Evolutionary conservation across 2,888 invertebrate species (phyloP), one percentile per base, ranked within the genome.

Genomic region (Lepidochitona cinerea): DNA sequence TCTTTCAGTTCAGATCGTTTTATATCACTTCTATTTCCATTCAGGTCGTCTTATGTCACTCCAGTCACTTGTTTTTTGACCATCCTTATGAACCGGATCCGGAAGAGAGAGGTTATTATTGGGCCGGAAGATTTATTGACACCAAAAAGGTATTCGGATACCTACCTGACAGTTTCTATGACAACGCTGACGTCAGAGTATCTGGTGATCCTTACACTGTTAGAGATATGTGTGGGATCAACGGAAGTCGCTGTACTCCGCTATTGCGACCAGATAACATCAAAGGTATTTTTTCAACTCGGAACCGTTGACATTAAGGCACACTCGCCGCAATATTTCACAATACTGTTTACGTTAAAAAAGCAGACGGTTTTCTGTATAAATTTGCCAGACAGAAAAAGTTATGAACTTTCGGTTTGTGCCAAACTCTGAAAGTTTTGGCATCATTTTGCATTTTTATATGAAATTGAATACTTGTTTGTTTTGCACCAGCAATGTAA

Each of bases 51-150:
- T 75, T 88, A 81, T 81, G 86, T 0, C 86, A 84, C 65, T 87
- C 83, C 0, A 87, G 86, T 23, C 83, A 85, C 53, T 72, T 85
- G 6, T 88, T 87, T 69, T 83, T 87, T 70, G 87, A 88, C 73
- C 88, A 88, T 41, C 87, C 87, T 6, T 81, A 88, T 64, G 88
- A 87, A 69, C 86, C 86, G 0, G 86, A 87, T 71, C 87, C 87
- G 0, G 81, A 82, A 70, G 88, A 88, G 73, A 78, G 87, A 26
- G 90, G 90, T 2, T 74, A 86, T 29, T 86, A 87, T 74, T 90
- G 90, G 90, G 89, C 89, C 0, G 79, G 88, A 0, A 79, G 88
- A 23, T 89, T 82, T 73, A 83, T 85, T 7, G 84, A 85, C 77
- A 86, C 86, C 0, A 71, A 77, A 6, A 88, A 85, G 70, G 77